phyloP scores from a whole-genome alignment of 1,140 invertebrate genomes.

The Agraylea sexmaculata region DNA sequence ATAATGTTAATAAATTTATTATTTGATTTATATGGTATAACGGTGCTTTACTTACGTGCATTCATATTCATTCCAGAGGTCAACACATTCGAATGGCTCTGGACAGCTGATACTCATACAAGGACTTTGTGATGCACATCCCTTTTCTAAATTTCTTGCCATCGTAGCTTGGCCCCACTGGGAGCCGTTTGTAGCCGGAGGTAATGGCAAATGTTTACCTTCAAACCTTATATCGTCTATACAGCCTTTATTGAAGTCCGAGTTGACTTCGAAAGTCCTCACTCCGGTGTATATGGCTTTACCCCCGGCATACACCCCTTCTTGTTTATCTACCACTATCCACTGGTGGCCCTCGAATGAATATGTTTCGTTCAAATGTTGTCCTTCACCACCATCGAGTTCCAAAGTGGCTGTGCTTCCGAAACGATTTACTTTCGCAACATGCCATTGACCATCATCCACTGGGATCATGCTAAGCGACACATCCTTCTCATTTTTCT shows the following conservation, averaged over 20 bases:
- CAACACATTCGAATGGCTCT: conserved; percentile 49
- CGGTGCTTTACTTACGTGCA: conserved; percentile 46
- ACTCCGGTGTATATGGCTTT: conserved; percentile 53
- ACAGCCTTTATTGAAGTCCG: conserved; percentile 45
- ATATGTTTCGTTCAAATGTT: conserved; percentile 55
- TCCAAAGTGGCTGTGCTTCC: conserved; percentile 52
- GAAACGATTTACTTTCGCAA: conserved; percentile 45
- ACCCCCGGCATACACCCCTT: conserved; percentile 53
- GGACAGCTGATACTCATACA: conserved; percentile 48
- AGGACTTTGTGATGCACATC: conserved; percentile 51
- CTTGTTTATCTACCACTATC: conserved; percentile 50
- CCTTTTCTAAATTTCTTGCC: conserved; percentile 33
- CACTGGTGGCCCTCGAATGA: conserved; percentile 48
- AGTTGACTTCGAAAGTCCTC: conserved; percentile 49
- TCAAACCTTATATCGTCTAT: conserved; percentile 43
- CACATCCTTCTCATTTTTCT: conserved; percentile 44
- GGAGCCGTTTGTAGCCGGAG: conserved; percentile 48
- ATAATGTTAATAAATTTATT: conserved; percentile 7
- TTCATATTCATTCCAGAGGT: conserved; percentile 55
- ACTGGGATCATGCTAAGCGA: conserved; percentile 46
- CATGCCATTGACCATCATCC: conserved; percentile 63
- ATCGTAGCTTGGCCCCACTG: conserved; percentile 52
- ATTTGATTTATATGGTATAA: conserved; percentile 3
- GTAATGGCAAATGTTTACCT: conserved; percentile 49
- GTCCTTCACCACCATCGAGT: conserved; percentile 59